Evolutionary conservation across 2,888 invertebrate species (phyloP).

Genomic region (Sturmia bella): DNA sequence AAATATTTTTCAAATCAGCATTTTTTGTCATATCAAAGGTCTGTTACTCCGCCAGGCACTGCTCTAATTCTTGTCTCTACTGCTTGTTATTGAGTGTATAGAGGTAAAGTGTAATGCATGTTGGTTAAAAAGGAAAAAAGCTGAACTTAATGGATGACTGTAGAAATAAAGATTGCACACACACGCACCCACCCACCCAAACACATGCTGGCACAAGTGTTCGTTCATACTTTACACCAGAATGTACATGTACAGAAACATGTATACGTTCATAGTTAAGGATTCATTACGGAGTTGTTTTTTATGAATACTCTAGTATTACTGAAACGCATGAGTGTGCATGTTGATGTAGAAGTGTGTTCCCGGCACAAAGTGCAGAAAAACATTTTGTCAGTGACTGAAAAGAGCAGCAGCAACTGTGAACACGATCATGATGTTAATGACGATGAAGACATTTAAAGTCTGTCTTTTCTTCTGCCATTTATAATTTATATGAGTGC

Average conservation of each 20-base stretch:
- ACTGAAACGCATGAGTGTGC: neutral
- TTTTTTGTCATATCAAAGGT: too few relatives aligned
- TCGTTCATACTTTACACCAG: conserved; percentile 2
- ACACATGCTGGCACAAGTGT: neutral
- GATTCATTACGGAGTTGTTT: conserved; percentile 50
- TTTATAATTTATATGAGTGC: neutral
- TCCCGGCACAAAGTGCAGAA: neutral
- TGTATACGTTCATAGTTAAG: conserved; percentile 38
- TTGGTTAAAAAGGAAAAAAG: conserved; percentile 19
- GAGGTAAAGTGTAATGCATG: conserved; percentile 13
- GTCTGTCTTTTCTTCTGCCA: conserved; percentile 21
- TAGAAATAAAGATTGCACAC: neutral
- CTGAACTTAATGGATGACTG: conserved; percentile 44
- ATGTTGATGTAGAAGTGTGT: too few relatives aligned
- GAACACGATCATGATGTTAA: conserved; percentile 33
- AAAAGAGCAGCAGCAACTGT: conserved; percentile 6
- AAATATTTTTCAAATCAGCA: too few relatives aligned
- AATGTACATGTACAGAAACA: conserved; percentile 17
- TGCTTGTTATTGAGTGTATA: neutral
- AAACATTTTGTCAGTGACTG: conserved; percentile 20
- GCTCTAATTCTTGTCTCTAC: neutral
- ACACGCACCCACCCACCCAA: neutral
- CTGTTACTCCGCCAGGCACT: neutral
- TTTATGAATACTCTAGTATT: neutral
- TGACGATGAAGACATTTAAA: conserved; percentile 50